A percentile compares a stretch with the other conserved stretches of the same genome.
Evolutionary conservation across 2,797 vertebrate genomes (phyloP).

Genomic region (Lepus townsendii): DNA sequence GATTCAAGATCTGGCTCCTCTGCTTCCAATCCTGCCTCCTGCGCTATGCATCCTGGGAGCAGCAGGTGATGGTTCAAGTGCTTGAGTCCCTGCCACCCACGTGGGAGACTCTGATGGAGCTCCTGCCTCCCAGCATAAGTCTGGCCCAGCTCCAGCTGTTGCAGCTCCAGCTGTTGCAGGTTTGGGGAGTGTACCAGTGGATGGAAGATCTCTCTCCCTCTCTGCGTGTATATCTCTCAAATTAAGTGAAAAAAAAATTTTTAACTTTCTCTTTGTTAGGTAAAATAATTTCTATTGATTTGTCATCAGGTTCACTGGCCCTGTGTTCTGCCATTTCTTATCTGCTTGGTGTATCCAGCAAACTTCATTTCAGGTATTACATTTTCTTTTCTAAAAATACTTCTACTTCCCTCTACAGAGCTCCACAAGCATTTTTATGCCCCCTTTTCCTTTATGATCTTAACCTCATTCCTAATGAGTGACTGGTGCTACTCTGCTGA

Average conservation of each 20-base stretch:
- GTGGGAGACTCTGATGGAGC: no score
- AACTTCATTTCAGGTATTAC: constrained; percentile 15
- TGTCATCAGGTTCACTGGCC: background rate
- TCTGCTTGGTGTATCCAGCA: background rate
- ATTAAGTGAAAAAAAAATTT: background rate
- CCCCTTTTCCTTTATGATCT: background rate
- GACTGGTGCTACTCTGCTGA: constrained; percentile 21
- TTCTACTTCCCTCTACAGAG: background rate
- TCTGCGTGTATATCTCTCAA: no score
- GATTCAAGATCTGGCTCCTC: no score
- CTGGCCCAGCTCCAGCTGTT: no score
- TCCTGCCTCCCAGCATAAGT: no score
- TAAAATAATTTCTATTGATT: background rate
- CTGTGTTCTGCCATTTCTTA: background rate
- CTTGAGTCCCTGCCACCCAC: no score
- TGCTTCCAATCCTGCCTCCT: no score
- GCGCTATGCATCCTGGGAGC: no score
- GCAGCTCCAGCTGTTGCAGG: no score
- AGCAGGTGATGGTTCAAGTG: no score
- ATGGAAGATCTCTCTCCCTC: no score
- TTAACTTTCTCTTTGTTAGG: background rate
- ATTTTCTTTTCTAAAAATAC: background rate
- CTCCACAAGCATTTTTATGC: background rate
- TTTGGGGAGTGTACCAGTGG: no score
- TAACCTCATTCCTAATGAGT: background rate